Percentiles rank a stretch among this genome's conserved stretches.
These are phyloP conservation scores for Poeciliopsis turrubarensis DNA, from an alignment of 2,113 vertebrate genomes.

Conservation along the genomic window DNA sequence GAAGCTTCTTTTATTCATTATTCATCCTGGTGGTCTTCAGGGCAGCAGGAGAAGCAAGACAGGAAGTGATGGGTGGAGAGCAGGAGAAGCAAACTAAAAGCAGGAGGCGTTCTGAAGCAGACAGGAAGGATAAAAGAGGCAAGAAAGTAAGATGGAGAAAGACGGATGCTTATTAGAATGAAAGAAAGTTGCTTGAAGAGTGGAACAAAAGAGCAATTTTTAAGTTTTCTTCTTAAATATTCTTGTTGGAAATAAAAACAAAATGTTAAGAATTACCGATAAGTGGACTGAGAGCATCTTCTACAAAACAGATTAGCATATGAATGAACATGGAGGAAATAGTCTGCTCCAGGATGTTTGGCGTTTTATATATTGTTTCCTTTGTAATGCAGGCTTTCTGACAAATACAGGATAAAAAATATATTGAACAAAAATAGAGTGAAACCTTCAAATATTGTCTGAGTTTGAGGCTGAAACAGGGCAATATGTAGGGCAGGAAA, in stretches of 20 bases:
- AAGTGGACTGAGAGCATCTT: neutral
- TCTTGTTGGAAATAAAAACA: neutral
- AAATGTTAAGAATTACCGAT: neutral
- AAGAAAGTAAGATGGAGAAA: neutral
- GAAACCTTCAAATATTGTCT: neutral
- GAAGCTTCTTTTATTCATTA: conserved; percentile 49
- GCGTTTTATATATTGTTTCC: neutral
- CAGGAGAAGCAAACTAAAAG: neutral
- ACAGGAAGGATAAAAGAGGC: neutral
- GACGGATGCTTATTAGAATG: neutral
- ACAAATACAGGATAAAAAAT: neutral
- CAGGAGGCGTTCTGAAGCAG: neutral
- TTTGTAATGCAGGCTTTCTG: neutral
- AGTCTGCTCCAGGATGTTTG: neutral
- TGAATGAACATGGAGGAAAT: neutral
- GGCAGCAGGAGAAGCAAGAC: conserved; percentile 28
- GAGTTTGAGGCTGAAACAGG: too few species aligned
- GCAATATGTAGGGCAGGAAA: neutral
- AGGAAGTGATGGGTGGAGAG: conserved; percentile 14
- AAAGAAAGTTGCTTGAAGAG: neutral
- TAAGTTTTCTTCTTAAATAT: neutral
- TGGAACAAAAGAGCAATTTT: neutral
- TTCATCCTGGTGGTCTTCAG: conserved; percentile 31
- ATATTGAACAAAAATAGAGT: neutral
- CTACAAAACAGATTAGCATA: neutral